Conservation (phyloP, 1,140 invertebrate genomes). For the Papilio helenus region DNA sequence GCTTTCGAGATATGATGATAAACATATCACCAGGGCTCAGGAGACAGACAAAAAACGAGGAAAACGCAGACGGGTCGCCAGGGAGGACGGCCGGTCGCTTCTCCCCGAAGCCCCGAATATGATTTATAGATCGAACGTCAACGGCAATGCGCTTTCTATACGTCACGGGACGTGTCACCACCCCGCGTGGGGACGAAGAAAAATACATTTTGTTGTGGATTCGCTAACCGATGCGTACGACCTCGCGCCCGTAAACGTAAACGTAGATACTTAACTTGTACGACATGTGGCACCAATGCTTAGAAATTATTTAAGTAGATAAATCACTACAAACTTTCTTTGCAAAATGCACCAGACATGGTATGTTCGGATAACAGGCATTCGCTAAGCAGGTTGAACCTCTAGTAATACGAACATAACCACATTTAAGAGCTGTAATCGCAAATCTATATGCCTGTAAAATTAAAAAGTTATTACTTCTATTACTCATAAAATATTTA, state of each 20-base stretch:
- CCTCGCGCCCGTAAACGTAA: background rate
- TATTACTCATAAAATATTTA: too few relatives aligned
- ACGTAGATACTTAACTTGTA: background rate
- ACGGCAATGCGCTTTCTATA: constrained; percentile 79
- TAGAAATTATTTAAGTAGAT: background rate
- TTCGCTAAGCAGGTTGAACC: background rate
- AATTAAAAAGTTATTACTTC: too few relatives aligned
- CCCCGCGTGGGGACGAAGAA: constrained; percentile 64
- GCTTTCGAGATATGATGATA: constrained; percentile 33
- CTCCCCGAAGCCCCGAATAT: constrained; percentile 76
- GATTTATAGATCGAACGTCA: constrained; percentile 81
- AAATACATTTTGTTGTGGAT: constrained; percentile 55
- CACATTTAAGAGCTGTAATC: too few relatives aligned
- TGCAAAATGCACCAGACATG: background rate
- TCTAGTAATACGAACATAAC: background rate
- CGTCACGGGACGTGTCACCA: constrained; percentile 73
- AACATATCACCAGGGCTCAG: constrained; percentile 62
- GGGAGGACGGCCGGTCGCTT: constrained; percentile 73
- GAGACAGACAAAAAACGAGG: constrained; percentile 80
- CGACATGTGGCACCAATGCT: background rate
- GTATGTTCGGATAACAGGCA: background rate
- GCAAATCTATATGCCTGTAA: too few relatives aligned
- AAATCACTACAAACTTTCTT: background rate
- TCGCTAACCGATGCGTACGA: constrained; percentile 20
- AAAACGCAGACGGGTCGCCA: constrained; percentile 74